These are phyloP conservation scores for Drosophila guanche DNA, from an alignment of 1,140 invertebrate species.

Conservation along the genomic window DNA sequence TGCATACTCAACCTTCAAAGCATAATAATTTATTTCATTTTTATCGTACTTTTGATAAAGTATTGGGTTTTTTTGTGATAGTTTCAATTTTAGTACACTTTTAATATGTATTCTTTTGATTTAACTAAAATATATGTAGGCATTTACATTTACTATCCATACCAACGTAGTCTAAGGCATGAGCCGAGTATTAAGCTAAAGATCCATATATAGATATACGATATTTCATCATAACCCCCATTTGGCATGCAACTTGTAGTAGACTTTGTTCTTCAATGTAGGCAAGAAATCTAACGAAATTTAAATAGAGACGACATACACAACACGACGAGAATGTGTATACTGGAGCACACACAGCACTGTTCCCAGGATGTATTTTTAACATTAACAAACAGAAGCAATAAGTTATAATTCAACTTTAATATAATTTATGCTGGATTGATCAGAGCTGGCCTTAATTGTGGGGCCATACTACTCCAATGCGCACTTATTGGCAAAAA, in stretches of 20 bases:
- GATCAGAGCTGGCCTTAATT: not conserved
- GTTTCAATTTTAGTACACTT: constrained; percentile 76
- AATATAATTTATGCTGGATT: constrained; percentile 23
- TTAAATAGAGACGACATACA: constrained; percentile 26
- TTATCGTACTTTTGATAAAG: constrained; percentile 57
- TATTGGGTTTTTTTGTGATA: constrained; percentile 79
- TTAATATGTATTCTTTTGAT: constrained; percentile 57
- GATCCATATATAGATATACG: constrained; percentile 28
- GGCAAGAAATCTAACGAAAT: constrained; percentile 49
- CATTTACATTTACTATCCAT: constrained; percentile 30
- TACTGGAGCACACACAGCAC: constrained; percentile 35
- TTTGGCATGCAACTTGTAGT: constrained; percentile 68
- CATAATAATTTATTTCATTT: constrained; percentile 50
- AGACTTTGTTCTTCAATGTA: constrained; percentile 47
- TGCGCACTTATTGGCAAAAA: constrained; percentile 21
- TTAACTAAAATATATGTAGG: constrained; percentile 61
- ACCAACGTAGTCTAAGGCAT: constrained; percentile 66
- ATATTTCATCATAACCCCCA: constrained; percentile 17
- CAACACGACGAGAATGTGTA: constrained; percentile 37
- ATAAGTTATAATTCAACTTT: constrained; percentile 23
- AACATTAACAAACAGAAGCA: constrained; percentile 29
- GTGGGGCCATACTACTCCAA: constrained; percentile 32
- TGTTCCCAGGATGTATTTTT: constrained; percentile 48
- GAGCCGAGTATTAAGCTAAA: constrained; percentile 64
- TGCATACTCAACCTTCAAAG: constrained; percentile 55